These are phyloP conservation scores for Ophioderma brevispina DNA, from an alignment of 35 echinoderm and acorn worm species.

Conservation along the genomic window DNA sequence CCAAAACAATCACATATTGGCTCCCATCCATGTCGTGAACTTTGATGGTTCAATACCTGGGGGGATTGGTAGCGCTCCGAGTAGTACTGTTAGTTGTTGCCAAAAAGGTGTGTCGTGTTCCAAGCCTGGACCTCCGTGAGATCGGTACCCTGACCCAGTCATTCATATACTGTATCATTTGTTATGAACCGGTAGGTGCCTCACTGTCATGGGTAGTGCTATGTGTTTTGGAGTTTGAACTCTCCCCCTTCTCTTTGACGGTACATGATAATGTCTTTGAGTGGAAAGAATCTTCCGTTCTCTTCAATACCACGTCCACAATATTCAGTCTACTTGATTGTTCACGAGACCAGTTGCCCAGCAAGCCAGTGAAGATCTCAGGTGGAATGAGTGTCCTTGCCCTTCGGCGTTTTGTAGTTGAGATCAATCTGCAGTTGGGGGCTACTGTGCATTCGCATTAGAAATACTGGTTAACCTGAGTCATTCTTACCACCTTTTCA, in stretches of 20 bases:
- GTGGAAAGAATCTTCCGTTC: conserved; percentile 10
- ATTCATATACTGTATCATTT: conserved; percentile 39
- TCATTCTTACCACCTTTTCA: neutral
- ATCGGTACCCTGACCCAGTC: conserved; percentile 37
- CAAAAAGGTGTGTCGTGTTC: conserved; percentile 51
- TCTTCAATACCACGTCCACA: neutral
- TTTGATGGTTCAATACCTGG: neutral
- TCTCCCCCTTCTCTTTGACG: conserved; percentile 18
- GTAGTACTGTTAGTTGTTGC: neutral
- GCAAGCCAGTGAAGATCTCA: conserved; percentile 42
- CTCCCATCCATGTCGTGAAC: conserved; percentile 44
- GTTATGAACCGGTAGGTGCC: conserved; percentile 62
- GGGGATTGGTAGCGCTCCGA: neutral
- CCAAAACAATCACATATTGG: conserved; percentile 87
- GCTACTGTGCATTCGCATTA: neutral
- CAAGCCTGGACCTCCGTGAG: neutral
- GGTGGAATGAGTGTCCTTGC: neutral
- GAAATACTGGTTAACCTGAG: neutral
- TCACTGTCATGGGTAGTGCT: conserved; percentile 46
- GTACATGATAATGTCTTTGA: conserved; percentile 46
- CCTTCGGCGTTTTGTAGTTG: neutral
- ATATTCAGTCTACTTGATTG: conserved; percentile 4
- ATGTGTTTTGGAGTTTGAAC: conserved; percentile 62
- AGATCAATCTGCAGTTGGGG: neutral
- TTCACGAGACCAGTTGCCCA: neutral